Conservation (phyloP, 2,888 invertebrate genomes). For the Apantesis nais region DNA sequence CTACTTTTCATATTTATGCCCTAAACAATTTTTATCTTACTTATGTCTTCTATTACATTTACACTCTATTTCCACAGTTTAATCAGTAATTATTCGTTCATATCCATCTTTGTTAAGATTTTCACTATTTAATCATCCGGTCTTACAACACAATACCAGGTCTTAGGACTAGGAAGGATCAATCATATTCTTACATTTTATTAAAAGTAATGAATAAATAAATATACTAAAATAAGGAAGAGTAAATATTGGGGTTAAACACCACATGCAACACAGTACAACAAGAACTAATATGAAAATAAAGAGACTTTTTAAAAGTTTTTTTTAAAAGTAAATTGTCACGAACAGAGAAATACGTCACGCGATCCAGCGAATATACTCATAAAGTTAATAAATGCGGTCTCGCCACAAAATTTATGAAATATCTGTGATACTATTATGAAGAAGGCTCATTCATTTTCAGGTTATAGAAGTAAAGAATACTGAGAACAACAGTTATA, state of each 20-base stretch:
- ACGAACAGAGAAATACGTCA: neutral
- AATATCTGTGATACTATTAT: neutral
- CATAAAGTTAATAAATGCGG: neutral
- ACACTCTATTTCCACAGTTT: neutral
- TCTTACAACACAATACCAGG: neutral
- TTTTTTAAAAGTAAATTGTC: neutral
- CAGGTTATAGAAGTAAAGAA: neutral
- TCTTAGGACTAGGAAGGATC: neutral
- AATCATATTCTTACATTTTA: neutral
- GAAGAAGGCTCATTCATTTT: neutral
- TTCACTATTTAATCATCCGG: neutral
- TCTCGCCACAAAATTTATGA: neutral
- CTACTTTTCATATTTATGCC: too few species aligned
- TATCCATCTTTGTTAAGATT: neutral
- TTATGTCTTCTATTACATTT: neutral
- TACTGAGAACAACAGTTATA: neutral
- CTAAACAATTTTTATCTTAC: neutral
- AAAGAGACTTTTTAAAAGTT: neutral
- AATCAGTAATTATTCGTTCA: neutral
- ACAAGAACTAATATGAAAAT: neutral
- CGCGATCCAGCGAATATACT: neutral
- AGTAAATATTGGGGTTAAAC: neutral
- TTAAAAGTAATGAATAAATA: neutral
- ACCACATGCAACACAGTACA: conserved; percentile 9
- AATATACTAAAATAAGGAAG: neutral